Conservation (phyloP, 1,140 invertebrate species). For the Apis dorsata region DNA sequence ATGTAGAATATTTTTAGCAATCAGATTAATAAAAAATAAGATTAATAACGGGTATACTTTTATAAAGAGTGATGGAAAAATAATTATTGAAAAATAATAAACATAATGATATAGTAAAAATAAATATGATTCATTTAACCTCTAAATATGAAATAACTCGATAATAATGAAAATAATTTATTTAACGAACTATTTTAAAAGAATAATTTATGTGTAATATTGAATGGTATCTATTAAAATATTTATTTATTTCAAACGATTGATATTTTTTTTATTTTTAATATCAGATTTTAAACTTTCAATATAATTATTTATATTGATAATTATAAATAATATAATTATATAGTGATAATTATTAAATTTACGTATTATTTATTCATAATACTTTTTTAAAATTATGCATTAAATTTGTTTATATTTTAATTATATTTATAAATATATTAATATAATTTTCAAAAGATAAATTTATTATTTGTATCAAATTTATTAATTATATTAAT, state of each 20-base stretch:
- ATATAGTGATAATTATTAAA: background rate
- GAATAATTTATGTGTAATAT: background rate
- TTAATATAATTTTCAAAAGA: slow-evolving; percentile 15
- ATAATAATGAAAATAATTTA: background rate
- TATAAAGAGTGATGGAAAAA: background rate
- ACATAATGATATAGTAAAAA: background rate
- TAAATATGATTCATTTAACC: slow-evolving; percentile 8
- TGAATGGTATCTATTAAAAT: slow-evolving; percentile 25
- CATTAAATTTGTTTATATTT: background rate
- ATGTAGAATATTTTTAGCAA: background rate
- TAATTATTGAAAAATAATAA: background rate
- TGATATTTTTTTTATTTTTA: background rate
- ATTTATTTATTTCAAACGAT: background rate
- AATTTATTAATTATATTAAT: too few species aligned
- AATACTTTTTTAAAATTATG: background rate
- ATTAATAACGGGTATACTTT: background rate
- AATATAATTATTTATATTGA: background rate
- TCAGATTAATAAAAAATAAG: slow-evolving; percentile 5
- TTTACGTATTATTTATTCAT: background rate
- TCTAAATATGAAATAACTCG: slow-evolving; percentile 10
- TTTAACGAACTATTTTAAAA: background rate
- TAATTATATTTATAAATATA: too few species aligned
- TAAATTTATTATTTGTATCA: background rate
- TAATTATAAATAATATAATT: too few species aligned
- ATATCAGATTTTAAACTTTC: background rate